Base-by-base conservation (phyloP, 2,888 invertebrate species). In the Dasypolia templi region DNA sequence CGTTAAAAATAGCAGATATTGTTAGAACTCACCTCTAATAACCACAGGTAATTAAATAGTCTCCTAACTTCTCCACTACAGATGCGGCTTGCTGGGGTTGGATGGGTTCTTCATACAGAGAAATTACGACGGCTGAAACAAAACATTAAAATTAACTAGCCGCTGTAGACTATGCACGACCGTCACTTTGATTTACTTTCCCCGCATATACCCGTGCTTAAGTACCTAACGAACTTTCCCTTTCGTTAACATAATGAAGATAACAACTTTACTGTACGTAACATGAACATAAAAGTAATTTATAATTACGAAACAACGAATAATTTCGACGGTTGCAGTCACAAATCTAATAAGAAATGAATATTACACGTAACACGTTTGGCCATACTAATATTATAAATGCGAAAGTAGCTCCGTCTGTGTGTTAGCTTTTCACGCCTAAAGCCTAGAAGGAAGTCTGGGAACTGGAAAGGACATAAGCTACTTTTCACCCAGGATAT, bases 11-110 rank as follows among this genome's bases (percentile, higher is more conserved):
- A n/a, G 66, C 22, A 35, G 14, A 26, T 44, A 12, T 26, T n/a
- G 12, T 46, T 35, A 51, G 53, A 66, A 88, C 94, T 93, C 92
- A 97, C 97, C 97, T 97, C 98, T 99, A 99, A 98, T 98, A 99
- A 97, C 99, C 98, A 97, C 98, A 99, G 97, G 97, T 98, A 97
- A 99, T 97, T 97, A 99, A 98, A 98, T 99, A 99, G 96, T 99
- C 99, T 97, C 99, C 99, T 97, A 99, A 97, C 97, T 99, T 99
- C 97, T 99, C 99, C 96, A 99, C 99, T 97, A 99, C 98, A 91
- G 98, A 98, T 96, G 99, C 99, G 94, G 99, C 99, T 97, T 99
- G 99, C 97, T 99, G 99, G 96, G 99, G 99, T 97, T 99, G 99
- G 96, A 99, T 98, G 94, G 99, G 99, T 97, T 99, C 99, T 97